Evolutionary conservation across 2,888 invertebrate species (phyloP).

Genomic region (Perithous albicinctus): DNA sequence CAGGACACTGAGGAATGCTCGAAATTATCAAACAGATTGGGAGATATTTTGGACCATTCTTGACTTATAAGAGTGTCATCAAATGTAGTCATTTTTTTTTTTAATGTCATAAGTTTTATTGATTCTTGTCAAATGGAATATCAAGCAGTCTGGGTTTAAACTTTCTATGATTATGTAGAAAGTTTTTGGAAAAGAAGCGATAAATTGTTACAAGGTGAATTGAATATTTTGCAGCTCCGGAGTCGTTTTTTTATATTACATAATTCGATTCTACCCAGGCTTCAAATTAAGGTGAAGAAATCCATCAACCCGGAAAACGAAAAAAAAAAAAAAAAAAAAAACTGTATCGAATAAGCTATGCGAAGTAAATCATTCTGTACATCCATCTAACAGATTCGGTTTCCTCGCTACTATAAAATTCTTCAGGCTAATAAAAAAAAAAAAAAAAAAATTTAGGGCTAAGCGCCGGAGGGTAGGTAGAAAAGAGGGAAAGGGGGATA

Average conservation of each 20-base stretch:
- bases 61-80: too few species aligned
- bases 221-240: background rate
- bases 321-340: too few species aligned
- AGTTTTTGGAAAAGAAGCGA: background rate
- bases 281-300: background rate
- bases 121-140: too few species aligned
- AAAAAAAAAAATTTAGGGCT: conserved; percentile 36
- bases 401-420: conserved; percentile 2
- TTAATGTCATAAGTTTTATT: too few species aligned
- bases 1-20: too few species aligned
- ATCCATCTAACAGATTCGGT: conserved; percentile 18
- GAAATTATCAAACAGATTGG: too few species aligned
- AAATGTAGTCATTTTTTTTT: too few species aligned
- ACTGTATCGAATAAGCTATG: conserved; percentile 5
- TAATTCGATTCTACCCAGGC: background rate
- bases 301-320: too few species aligned
- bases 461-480: background rate
- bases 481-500: conserved; percentile 20
- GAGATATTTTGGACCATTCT: too few species aligned
- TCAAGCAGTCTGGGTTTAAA: too few species aligned
- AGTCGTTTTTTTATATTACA: background rate
- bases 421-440: conserved; percentile 23
- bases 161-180: background rate
- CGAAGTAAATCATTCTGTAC: conserved; percentile 7
- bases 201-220: background rate